A percentile compares a stretch with the other conserved stretches of the same genome.
These are phyloP conservation scores for Bufotes viridis DNA, from an alignment of 2,797 vertebrate species.

Conservation along the genomic window DNA sequence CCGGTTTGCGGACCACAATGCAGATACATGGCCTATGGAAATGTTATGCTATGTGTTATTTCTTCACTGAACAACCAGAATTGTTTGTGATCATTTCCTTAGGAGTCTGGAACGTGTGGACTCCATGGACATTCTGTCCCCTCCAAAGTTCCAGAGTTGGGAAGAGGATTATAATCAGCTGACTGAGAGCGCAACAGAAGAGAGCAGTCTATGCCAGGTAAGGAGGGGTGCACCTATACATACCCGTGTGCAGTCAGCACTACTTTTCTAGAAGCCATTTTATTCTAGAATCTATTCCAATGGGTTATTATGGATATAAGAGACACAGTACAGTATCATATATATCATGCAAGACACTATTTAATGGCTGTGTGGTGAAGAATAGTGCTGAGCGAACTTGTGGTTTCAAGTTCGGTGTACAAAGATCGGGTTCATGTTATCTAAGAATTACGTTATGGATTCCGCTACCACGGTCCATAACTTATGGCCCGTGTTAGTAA, in stretches of 20 bases:
- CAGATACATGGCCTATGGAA: no score
- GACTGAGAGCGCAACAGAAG: slow-evolving; percentile 82
- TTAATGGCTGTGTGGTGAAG: not conserved
- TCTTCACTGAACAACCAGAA: not conserved
- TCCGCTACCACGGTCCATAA: no score
- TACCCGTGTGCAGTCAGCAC: not conserved
- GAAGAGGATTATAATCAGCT: slow-evolving; percentile 94
- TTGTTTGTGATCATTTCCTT: slow-evolving; percentile 51
- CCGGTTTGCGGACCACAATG: no score
- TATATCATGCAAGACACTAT: not conserved
- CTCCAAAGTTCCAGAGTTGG: slow-evolving; percentile 89
- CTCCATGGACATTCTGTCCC: slow-evolving; percentile 85
- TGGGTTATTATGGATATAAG: not conserved
- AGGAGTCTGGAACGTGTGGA: slow-evolving; percentile 95
- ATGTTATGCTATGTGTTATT: not conserved
- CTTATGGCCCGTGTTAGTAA: no score
- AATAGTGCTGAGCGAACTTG: no score
- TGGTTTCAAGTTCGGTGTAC: no score
- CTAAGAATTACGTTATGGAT: no score
- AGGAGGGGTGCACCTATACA: slow-evolving; percentile 50
- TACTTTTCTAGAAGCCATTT: no score
- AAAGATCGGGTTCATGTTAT: no score
- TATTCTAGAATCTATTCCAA: no score
- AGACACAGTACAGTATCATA: not conserved
- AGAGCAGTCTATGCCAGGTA: slow-evolving; percentile 88